Percentiles rank a stretch among this genome's conserved stretches.
These are phyloP conservation scores for Nematopogon swammerdamellus DNA, from an alignment of 2,888 invertebrate species.

Conservation along the genomic window DNA sequence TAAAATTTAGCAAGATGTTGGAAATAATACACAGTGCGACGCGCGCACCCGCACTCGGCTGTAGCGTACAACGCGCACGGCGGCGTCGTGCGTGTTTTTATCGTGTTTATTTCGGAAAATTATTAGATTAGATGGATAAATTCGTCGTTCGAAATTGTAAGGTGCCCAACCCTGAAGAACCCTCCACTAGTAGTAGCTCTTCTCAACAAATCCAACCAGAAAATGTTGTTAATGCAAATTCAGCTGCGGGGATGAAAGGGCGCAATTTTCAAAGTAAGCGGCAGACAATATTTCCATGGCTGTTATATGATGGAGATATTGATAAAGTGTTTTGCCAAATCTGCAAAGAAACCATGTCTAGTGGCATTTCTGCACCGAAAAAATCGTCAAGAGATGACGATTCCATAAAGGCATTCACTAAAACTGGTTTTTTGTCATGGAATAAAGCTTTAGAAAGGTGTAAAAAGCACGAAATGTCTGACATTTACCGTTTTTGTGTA, in stretches of 20 bases:
- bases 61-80: too few relatives aligned
- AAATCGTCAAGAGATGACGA: not conserved
- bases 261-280: slow-evolving; percentile 1
- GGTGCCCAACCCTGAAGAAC: too few relatives aligned
- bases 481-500: not conserved
- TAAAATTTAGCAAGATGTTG: too few relatives aligned
- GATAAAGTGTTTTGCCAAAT: not conserved
- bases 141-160: too few relatives aligned
- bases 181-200: too few relatives aligned
- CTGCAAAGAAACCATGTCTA: not conserved
- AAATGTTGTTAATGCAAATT: not conserved
- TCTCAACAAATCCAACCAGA: too few relatives aligned
- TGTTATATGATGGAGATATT: slow-evolving; percentile 1
- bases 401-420: slow-evolving; percentile 1
- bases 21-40: too few relatives aligned
- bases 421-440: slow-evolving; percentile 1
- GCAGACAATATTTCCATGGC: not conserved
- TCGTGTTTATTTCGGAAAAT: too few relatives aligned
- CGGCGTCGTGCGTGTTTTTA: too few relatives aligned
- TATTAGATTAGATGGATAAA: too few relatives aligned
- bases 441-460: slow-evolving; percentile 1
- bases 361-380: slow-evolving; percentile 1
- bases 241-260: slow-evolving; percentile 2
- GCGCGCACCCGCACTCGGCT: too few relatives aligned
- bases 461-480: not conserved